Evolutionary conservation across 2,888 invertebrate genomes (phyloP), one percentile per base, ranked within the genome.

Genomic region (Steinernema hermaphroditum): DNA sequence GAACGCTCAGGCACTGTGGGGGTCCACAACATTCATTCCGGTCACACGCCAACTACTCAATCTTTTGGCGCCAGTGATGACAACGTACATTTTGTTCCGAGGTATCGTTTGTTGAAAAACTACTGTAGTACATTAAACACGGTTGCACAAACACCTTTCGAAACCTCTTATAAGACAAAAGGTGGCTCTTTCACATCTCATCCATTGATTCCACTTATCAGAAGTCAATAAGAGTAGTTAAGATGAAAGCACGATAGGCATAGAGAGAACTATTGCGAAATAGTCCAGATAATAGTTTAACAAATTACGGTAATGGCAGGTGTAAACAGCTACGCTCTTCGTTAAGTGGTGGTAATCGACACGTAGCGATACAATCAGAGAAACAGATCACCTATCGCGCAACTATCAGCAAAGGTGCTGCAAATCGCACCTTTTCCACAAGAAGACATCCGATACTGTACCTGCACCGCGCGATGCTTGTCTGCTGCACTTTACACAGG

Each of bases 401-500:
- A 37, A 2, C 32, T 16, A 62, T 27, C 62, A 9, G 27, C 62
- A n/a, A 24, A 62, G 16, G 32, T 29, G 62, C 62, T 12, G 27
- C 8, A 32, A 29, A 62, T 62, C 32, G 16, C 62, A 62, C 32
- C 32, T 62, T 34, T 14, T n/a, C 16, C 27, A 62, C 62, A 32
- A n/a, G 16, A n/a, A 34, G 62, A 27, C 62, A 62, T 62, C 32
- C 29, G 32, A 62, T 62, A 62, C 62, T 62, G 54, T 54, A 54
- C 24, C 24, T 22, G 8, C 54, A 54, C 54, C 16, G 22, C 27
- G 22, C 54, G n/a, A n/a, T n/a, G 27, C 54, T 54, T 54, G 62
- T 29, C 62, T 12, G 29, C 32, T 12, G 32, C 62, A 62, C 62
- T 62, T 62, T 62, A 62, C 62, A 62, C 62, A 62, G 32, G 19